Conservation (phyloP, 2,797 vertebrate genomes). For the Tolypeutes matacus region DNA sequence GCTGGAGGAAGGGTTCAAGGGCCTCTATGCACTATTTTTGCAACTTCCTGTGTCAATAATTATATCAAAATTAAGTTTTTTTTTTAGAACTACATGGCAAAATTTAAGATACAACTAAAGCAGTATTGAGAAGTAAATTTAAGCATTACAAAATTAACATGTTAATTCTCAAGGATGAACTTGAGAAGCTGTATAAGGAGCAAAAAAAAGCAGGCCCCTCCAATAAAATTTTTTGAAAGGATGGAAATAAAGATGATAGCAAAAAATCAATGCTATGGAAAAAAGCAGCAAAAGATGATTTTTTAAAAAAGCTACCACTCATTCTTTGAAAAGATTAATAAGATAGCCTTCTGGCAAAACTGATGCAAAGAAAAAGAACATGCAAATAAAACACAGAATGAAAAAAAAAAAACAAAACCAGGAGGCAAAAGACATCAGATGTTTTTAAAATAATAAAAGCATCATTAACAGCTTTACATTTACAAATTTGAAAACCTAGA, state of each 20-base stretch:
- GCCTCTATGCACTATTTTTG: neutral
- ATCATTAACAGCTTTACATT: slow-evolving; percentile 33
- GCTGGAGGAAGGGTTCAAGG: neutral
- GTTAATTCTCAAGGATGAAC: slow-evolving; percentile 17
- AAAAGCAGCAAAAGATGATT: neutral
- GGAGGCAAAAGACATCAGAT: neutral
- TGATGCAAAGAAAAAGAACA: neutral
- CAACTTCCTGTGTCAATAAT: slow-evolving; percentile 46
- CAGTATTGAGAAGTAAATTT: slow-evolving; percentile 24
- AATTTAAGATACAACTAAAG: slow-evolving; percentile 9
- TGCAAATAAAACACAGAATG: slow-evolving; percentile 57
- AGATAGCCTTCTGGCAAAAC: neutral
- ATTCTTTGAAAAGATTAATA: slow-evolving; percentile 38
- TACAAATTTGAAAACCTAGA: slow-evolving; percentile 27
- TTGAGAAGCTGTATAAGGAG: slow-evolving; percentile 36
- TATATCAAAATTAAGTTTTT: slow-evolving; percentile 4
- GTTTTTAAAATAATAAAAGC: neutral
- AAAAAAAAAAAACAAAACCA: slow-evolving; percentile 24
- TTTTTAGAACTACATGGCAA: neutral
- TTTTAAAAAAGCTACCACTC: slow-evolving; percentile 3
- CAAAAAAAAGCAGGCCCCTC: neutral
- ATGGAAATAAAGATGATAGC: neutral
- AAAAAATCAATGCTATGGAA: slow-evolving; percentile 41
- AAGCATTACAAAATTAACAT: slow-evolving; percentile 6
- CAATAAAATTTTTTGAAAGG: neutral